Evolutionary conservation across 2,888 invertebrate genomes (phyloP), one percentile per base, ranked within the genome.

Genomic region (Terebella lapidaria): DNA sequence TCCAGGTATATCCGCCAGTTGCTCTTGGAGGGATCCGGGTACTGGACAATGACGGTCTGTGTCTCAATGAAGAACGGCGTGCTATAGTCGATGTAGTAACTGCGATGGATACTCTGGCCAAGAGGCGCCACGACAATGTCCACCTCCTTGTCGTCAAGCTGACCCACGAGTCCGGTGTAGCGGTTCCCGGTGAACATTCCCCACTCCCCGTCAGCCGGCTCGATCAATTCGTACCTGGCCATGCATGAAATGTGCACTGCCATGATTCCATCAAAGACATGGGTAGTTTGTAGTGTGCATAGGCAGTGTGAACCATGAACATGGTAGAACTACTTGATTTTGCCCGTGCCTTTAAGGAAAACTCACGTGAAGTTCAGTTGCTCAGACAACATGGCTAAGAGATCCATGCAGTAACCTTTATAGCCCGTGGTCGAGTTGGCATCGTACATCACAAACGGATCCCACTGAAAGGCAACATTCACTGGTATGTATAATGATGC

Each of bases 121-220:
- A 64, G 46, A 5, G 62, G 25, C 3, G 62, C 62, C 18, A 63
- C 29, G 1, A 49, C 45, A 15, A 64, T 28, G 56, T 64, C 64
- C 3, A 56, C 59, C 47, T 63, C 59, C 42, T 35, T 35, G 10
- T 35, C n/a, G n/a, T 15, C n/a, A 35, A 35, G 42, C 42, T 35
- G 10, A 35, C 42, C 42, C 10, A 35, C n/a, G 10, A 35, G n/a
- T n/a, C 42, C 42, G 42, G 10, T 35, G n/a, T 35, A 35, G 42
- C 10, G 10, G 10, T n/a, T n/a, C 10, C 42, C 42, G n/a, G n/a
- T 35, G 42, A 10, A 10, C n/a, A n/a, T 35, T 15, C 42, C 42
- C 42, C 42, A 35, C 42, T 15, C n/a, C n/a, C 42, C 42, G n/a
- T 35, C 42, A 35, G 10, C 42, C 42, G 42, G 42, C n/a, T 35